Evolutionary conservation across 37 sponge, comb jelly and placozoan genomes (phyloP), one percentile per base, ranked within the genome.

Genomic region (Ianthella basta): DNA sequence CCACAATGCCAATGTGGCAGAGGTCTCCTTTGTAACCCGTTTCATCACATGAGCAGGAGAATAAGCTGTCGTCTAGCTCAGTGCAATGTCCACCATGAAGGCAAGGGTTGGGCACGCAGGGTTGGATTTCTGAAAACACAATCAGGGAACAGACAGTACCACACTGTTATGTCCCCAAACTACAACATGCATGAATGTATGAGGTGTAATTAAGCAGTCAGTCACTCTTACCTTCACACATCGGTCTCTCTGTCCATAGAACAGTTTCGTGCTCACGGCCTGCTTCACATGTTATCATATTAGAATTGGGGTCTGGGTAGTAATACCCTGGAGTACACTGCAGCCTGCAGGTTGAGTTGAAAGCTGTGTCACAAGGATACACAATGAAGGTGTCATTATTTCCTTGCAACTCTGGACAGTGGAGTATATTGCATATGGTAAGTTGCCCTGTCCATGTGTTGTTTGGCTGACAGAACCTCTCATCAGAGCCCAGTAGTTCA

Each of bases 91-190:
- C 82, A 65, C 35, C 4, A 59, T 82, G 65, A 38, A 37, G 64
- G 61, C 82, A 82, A n/a, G 82, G 82, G 16, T 82, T 39, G 4
- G 82, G 82, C 27, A 20, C 21, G 39, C 82, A 82, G 33, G 82
- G 65, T 38, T 35, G 65, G 24, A 82, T 82, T 34, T 60, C 82
- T 63, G 39, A 27, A 8, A 8, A n/a, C n/a, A 21, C 60, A 57
- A 8, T 44, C 6, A 44, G 3, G 50, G 50, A 44, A 44, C 8
- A 8, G 50, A 44, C 8, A 10, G 8, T 10, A 8, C 6, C 3
- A 44, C 6, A 8, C 3, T 44, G 8, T 44, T 44, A 44, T 3
- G 6, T 10, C 8, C 8, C 50, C 8, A 8, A 8, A 44, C 50
- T 44, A 44, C 50, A 44, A 44, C 50, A 44, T 44, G 6, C 3